Evolutionary conservation across 2,888 invertebrate species (phyloP).

Genomic region (Drosophila percnosoma): DNA sequence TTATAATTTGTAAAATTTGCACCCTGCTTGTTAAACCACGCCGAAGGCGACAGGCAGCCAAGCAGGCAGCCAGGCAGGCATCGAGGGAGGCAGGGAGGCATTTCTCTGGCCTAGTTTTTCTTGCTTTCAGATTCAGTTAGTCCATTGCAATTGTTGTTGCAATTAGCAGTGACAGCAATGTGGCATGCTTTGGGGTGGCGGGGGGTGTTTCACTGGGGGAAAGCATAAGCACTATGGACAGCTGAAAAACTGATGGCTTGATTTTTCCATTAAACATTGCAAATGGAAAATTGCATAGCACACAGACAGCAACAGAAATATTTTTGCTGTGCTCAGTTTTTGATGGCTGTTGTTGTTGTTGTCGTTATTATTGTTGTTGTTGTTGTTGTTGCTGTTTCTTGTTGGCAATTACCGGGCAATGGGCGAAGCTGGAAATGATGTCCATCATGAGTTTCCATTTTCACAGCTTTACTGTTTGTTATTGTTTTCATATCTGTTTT

Average conservation of each 20-base stretch:
- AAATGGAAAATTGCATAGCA: slow-evolving; percentile 65
- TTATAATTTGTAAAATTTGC: slow-evolving; percentile 78
- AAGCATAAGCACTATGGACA: slow-evolving; percentile 59
- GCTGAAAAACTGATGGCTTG: slow-evolving; percentile 68
- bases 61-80: not conserved
- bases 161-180: slow-evolving; percentile 65
- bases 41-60: slow-evolving; percentile 21
- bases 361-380: not conserved
- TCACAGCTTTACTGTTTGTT: slow-evolving; percentile 9
- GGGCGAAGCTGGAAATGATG: slow-evolving; percentile 55
- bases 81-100: not conserved
- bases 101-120: slow-evolving; percentile 66
- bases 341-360: slow-evolving; percentile 24
- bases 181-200: not conserved
- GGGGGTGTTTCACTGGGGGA: slow-evolving; percentile 3
- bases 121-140: slow-evolving; percentile 72
- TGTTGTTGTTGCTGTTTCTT: slow-evolving; percentile 25
- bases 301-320: slow-evolving; percentile 29
- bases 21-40: slow-evolving; percentile 70
- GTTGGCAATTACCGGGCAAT: slow-evolving; percentile 57
- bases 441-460: slow-evolving; percentile 59
- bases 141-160: slow-evolving; percentile 73
- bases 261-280: slow-evolving; percentile 69
- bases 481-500: not conserved
- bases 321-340: slow-evolving; percentile 8